Evolutionary conservation across 1,140 invertebrate genomes (phyloP).

Genomic region (Luehdorfia chinensis): DNA sequence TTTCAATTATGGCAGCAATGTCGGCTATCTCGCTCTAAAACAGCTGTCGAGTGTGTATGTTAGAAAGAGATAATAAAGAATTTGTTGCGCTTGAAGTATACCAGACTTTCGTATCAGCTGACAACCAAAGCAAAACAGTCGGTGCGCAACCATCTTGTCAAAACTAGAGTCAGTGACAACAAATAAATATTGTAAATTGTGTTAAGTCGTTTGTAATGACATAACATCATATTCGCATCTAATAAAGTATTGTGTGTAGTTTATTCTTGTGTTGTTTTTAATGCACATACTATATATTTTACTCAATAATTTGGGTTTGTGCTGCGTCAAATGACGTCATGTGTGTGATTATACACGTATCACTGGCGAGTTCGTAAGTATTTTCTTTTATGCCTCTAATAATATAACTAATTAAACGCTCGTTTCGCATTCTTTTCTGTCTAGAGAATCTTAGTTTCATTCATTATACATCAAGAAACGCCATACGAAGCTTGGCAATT

Average conservation of each 20-base stretch:
- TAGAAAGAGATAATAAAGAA: constrained; percentile 32
- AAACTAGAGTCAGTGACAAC: constrained; percentile 75
- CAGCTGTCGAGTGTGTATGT: neutral
- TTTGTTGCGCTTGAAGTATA: constrained; percentile 48
- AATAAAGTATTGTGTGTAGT: constrained; percentile 64
- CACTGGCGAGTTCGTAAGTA: constrained; percentile 74
- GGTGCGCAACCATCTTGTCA: constrained; percentile 78
- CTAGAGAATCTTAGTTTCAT: constrained; percentile 50
- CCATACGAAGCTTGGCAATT: constrained; percentile 27
- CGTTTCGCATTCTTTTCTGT: constrained; percentile 39
- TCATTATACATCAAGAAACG: constrained; percentile 54
- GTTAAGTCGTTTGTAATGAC: constrained; percentile 69
- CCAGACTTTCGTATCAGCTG: constrained; percentile 75
- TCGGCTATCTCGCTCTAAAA: constrained; percentile 39
- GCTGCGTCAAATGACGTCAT: constrained; percentile 78
- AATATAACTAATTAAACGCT: constrained; percentile 47
- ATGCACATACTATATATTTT: constrained; percentile 67
- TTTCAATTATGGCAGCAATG: constrained; percentile 38
- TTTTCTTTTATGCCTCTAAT: constrained; percentile 72
- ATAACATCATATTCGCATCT: constrained; percentile 59
- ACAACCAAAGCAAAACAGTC: constrained; percentile 79
- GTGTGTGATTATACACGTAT: constrained; percentile 77
- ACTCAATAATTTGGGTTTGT: constrained; percentile 74
- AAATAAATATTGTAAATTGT: constrained; percentile 77
- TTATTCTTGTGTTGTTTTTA: constrained; percentile 62